Base-by-base conservation (phyloP, 2,113 vertebrate species). In the Channa argus region DNA sequence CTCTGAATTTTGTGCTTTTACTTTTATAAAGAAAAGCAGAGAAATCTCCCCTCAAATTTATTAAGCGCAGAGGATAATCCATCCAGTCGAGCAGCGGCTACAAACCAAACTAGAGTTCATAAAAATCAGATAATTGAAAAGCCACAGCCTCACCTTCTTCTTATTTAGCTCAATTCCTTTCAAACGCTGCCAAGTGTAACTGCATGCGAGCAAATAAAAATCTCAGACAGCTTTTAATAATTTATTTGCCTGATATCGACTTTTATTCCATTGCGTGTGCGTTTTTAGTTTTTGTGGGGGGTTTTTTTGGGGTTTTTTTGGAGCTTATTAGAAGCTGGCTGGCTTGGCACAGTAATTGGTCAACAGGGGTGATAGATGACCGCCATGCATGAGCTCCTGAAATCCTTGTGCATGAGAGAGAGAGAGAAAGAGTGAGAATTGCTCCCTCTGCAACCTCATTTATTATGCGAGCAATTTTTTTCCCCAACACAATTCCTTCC, bases 351-450 rank as follows among this genome's bases (percentile, higher is more conserved):
- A 55, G 69, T 87, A 93, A 91, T 86, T 90, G 89, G 88, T 92
- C 92, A 91, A 81, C 64, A 70, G 85, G 76, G 77, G 84, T 86
- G 86, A 88, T 80, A 74, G 90, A 93, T 86, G 88, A 88, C 77
- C 72, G 60, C 67, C 71, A 63, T 34, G 14, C 77, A 84, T 71
- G 67, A 73, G 76, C 71, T 70, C 74, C 70, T 63, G 63, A 79
- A 82, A 75, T 64, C 73, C 51, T 63, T 2, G 38, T 4, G 52
- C 39, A 8, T n/a, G 7, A 24, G 59, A 79, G 66, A 73, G 24
- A 24, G 44, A 14, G 7, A 24, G 59, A 79, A 63, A 73, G 24
- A 24, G 44, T 24, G 61, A 75, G 39, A 82, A 62, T 1, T 43
- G 71, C 46, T 82, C 61, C 34, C 62, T 64, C 33, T 76, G 80